These are phyloP conservation scores for Gastrophryne carolinensis DNA, from an alignment of 2,797 vertebrate species.

Conservation along the genomic window DNA sequence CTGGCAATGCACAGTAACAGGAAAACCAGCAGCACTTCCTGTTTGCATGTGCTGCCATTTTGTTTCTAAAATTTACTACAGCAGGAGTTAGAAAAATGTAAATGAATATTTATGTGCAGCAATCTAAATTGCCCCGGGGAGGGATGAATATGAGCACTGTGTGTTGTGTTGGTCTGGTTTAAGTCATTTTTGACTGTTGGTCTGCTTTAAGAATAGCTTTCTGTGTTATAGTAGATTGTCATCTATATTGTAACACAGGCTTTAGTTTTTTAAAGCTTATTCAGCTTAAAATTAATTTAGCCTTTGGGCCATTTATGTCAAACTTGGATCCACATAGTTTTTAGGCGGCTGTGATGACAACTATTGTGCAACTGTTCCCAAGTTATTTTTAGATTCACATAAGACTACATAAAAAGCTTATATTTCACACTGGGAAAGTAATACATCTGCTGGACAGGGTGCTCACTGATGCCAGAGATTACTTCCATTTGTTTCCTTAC, in stretches of 20 bases:
- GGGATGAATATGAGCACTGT: no score
- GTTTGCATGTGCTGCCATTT: no score
- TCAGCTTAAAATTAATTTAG: neutral
- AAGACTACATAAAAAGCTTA: neutral
- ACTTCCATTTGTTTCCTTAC: conserved; percentile 6
- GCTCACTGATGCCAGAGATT: neutral
- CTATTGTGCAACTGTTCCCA: neutral
- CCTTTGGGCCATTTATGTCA: neutral
- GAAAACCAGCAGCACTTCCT: no score
- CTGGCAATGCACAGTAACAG: no score
- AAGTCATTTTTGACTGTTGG: no score
- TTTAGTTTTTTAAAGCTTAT: neutral
- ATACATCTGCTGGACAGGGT: neutral
- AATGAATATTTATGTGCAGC: no score
- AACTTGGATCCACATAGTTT: neutral
- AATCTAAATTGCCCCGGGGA: no score
- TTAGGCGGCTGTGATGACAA: neutral
- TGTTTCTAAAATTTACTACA: no score
- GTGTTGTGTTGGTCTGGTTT: no score
- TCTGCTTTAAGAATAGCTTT: no score
- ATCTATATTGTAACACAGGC: neutral
- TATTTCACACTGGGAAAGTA: neutral
- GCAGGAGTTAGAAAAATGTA: no score
- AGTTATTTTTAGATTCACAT: neutral
- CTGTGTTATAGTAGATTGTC: no score